These are phyloP conservation scores for Andrena chrysosceles DNA, from an alignment of 2,888 invertebrate genomes.

Conservation along the genomic window DNA sequence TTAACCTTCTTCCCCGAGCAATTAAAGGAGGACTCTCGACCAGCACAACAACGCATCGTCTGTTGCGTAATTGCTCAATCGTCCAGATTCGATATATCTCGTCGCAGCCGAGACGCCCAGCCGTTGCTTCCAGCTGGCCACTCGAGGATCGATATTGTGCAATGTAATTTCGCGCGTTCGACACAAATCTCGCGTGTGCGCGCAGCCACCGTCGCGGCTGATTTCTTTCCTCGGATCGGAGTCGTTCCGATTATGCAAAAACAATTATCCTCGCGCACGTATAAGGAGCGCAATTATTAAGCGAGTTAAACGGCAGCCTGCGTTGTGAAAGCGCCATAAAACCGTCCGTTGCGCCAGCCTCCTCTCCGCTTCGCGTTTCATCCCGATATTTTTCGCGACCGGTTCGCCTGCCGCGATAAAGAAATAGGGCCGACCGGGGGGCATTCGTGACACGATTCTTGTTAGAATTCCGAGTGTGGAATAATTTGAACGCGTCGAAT, in stretches of 20 bases:
- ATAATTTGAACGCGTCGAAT: no score
- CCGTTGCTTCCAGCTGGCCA: not conserved
- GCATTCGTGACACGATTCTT: slow-evolving; percentile 29
- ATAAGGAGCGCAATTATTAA: slow-evolving; percentile 76
- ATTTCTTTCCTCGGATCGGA: slow-evolving; percentile 63
- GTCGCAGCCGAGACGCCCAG: not conserved
- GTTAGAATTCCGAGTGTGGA: not conserved
- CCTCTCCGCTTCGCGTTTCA: slow-evolving; percentile 23
- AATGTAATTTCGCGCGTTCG: slow-evolving; percentile 28
- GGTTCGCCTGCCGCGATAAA: slow-evolving; percentile 29
- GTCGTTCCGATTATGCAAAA: slow-evolving; percentile 73
- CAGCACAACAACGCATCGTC: not conserved
- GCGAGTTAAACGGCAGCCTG: slow-evolving; percentile 63
- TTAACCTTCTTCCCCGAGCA: not conserved
- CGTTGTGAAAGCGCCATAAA: slow-evolving; percentile 68
- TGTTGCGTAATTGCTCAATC: slow-evolving; percentile 18
- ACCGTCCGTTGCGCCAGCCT: slow-evolving; percentile 31
- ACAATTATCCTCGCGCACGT: slow-evolving; percentile 73
- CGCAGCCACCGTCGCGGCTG: slow-evolving; percentile 16
- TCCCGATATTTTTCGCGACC: slow-evolving; percentile 35
- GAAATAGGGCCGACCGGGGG: not conserved
- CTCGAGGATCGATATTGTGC: slow-evolving; percentile 28
- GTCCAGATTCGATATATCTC: slow-evolving; percentile 14
- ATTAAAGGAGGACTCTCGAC: slow-evolving; percentile 17
- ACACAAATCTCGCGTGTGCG: slow-evolving; percentile 23